Evolutionary conservation across 2,888 invertebrate species (phyloP).

Genomic region (Leucophora obtusa): DNA sequence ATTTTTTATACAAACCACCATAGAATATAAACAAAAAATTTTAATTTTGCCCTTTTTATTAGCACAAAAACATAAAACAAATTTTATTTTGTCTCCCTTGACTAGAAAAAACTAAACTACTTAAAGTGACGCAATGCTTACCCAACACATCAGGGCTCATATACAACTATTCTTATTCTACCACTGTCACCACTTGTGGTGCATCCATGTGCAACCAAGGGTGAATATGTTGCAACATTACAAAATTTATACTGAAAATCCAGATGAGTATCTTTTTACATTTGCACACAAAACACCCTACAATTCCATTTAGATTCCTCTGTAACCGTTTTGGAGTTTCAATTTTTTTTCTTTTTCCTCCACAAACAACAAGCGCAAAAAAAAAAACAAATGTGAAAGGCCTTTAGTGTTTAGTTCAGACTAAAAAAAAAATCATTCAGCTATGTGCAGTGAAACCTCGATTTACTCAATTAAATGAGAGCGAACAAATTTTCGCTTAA

Average conservation of each 20-base stretch:
- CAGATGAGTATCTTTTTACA: not conserved
- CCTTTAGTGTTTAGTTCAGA: conserved; percentile 14
- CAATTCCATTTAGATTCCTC: not conserved
- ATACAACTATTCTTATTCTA: not conserved
- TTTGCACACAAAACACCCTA: not conserved
- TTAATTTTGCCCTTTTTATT: conserved; percentile 16
- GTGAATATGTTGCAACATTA: conserved; percentile 55
- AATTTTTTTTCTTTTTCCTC: not conserved
- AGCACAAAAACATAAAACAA: not conserved
- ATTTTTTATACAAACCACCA: not conserved
- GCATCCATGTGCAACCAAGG: conserved; percentile 62
- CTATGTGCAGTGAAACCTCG: too few species aligned
- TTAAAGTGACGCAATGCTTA: conserved; percentile 45
- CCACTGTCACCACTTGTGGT: conserved; percentile 61
- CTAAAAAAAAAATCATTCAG: not conserved
- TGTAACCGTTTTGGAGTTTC: conserved; percentile 22
- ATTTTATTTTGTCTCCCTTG: conserved; percentile 16
- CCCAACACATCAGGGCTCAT: conserved; percentile 18
- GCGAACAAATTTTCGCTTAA: too few species aligned
- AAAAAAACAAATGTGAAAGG: conserved; percentile 35
- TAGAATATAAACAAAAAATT: conserved; percentile 4
- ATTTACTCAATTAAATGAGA: too few species aligned
- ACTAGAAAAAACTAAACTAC: conserved; percentile 8
- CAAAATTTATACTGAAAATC: conserved; percentile 35
- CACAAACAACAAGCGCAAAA: not conserved